Evolutionary conservation across 2,888 invertebrate species (phyloP), one percentile per base, ranked within the genome.

Genomic region (Callimorpha dominula): DNA sequence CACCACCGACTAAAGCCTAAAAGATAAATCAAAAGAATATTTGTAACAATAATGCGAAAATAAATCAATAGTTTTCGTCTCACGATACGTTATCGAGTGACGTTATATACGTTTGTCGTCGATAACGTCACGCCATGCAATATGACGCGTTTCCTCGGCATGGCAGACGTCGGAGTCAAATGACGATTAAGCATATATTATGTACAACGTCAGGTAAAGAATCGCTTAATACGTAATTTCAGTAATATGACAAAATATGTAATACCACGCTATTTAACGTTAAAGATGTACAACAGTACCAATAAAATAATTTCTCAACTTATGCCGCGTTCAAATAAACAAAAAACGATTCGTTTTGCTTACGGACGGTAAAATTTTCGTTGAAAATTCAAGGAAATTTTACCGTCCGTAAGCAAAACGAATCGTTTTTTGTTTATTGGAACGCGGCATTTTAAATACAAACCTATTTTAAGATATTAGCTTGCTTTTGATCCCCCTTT

Each of bases 81-180:
- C 49, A 75, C 54, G 71, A 75, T 75, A 75, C 62, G 63, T 69
- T 72, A 71, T 75, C 74, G 62, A 54, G 31, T 66, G 63, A 75
- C 66, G 71, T 50, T 4, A 15, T 7, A 63, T 68, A 68, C 66
- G 49, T 60, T 40, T 62, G 40, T 12, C 52, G 63, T 63, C 66
- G 43, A 31, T 4, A 20, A 54, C 40, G 62, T 66, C 11, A 54
- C 70, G 43, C 20, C 57, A 63, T 64, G 17, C 57, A 49, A 60
- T 15, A 50, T 49, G 70, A 64, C 69, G 62, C 49, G 62, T 69
- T 11, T 9, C n/a, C 14, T 20, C 40, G 43, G 40, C 40, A 8
- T 60, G 74, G 52, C 74, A 63, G 20, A 64, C 71, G 60, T 71
- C 68, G 60, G 66, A 42, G 65, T 67, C 49, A 71, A 66, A 66